A percentile compares a stretch with the other conserved stretches of the same genome.
Conservation (phyloP, 2,888 invertebrate species). For the Unio delphinus region DNA sequence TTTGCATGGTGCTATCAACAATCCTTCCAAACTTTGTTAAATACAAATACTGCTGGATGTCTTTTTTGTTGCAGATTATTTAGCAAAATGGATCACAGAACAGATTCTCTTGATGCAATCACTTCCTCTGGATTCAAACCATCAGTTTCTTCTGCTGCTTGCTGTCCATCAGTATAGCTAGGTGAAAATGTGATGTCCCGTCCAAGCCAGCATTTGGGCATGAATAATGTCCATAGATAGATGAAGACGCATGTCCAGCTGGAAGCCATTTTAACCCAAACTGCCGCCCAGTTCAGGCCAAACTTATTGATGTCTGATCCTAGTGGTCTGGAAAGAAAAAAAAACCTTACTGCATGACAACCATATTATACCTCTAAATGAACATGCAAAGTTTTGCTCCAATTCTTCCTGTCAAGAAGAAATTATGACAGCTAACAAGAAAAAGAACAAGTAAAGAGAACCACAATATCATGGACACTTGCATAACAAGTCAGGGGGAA, state of each 20-base stretch:
- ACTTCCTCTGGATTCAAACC: slow-evolving; percentile 22
- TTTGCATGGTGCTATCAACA: too few relatives aligned
- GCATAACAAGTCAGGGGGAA: too few relatives aligned
- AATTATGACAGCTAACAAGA: too few relatives aligned
- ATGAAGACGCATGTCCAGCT: slow-evolving; percentile 72
- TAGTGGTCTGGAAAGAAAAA: slow-evolving; percentile 64
- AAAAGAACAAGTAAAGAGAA: too few relatives aligned
- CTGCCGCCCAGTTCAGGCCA: slow-evolving; percentile 72
- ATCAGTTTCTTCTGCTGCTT: slow-evolving; percentile 19
- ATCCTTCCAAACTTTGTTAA: too few relatives aligned
- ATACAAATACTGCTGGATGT: too few relatives aligned
- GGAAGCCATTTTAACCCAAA: slow-evolving; percentile 73
- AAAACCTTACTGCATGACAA: too few relatives aligned
- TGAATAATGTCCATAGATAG: slow-evolving; percentile 69
- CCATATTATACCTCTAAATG: too few relatives aligned
- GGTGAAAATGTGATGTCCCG: slow-evolving; percentile 43
- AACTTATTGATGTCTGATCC: slow-evolving; percentile 69
- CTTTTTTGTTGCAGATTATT: too few relatives aligned
- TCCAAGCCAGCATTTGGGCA: slow-evolving; percentile 65
- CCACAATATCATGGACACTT: too few relatives aligned
- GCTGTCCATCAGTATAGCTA: slow-evolving; percentile 6
- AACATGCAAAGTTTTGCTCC: too few relatives aligned
- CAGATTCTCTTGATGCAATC: slow-evolving; percentile 29
- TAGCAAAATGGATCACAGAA: background rate
- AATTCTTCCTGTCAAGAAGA: too few relatives aligned